phyloP scores from a whole-genome alignment of 2,888 invertebrate genomes.

The Melanophora roralis region DNA sequence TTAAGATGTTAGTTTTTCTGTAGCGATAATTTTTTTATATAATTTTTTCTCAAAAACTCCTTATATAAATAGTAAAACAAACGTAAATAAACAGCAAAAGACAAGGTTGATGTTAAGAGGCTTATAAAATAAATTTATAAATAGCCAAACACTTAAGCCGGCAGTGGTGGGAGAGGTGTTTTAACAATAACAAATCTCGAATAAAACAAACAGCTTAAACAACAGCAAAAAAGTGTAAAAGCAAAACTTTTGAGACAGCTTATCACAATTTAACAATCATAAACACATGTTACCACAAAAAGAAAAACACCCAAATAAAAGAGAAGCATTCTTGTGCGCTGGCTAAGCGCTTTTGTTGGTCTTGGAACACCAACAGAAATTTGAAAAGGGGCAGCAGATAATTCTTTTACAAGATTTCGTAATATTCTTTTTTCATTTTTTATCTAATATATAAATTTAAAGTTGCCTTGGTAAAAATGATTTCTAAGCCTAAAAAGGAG shows the following conservation, averaged over 20 bases:
- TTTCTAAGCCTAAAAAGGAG: too few relatives aligned
- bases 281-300: conserved; percentile 45
- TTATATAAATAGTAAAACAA: too few relatives aligned
- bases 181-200: neutral
- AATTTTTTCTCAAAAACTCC: too few relatives aligned
- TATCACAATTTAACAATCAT: conserved; percentile 48
- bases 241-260: conserved; percentile 53
- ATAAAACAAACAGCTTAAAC: neutral
- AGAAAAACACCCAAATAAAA: neutral
- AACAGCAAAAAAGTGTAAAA: conserved; percentile 7
- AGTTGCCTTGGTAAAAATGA: too few relatives aligned
- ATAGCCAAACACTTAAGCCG: neutral
- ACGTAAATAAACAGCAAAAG: conserved; percentile 3
- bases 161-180: neutral
- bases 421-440: too few relatives aligned
- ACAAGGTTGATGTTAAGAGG: conserved; percentile 19
- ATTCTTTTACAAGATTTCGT: too few relatives aligned
- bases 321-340: conserved; percentile 1
- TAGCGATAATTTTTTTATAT: too few relatives aligned
- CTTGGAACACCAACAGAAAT: neutral
- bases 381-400: neutral
- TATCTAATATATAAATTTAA: too few relatives aligned
- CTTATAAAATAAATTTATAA: conserved; percentile 15
- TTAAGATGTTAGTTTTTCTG: too few relatives aligned
- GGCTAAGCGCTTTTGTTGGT: neutral